Percentiles rank a stretch among this genome's conserved stretches.
These are phyloP conservation scores for Fistularia commersonii DNA, from an alignment of 2,797 vertebrate genomes.

Conservation along the genomic window DNA sequence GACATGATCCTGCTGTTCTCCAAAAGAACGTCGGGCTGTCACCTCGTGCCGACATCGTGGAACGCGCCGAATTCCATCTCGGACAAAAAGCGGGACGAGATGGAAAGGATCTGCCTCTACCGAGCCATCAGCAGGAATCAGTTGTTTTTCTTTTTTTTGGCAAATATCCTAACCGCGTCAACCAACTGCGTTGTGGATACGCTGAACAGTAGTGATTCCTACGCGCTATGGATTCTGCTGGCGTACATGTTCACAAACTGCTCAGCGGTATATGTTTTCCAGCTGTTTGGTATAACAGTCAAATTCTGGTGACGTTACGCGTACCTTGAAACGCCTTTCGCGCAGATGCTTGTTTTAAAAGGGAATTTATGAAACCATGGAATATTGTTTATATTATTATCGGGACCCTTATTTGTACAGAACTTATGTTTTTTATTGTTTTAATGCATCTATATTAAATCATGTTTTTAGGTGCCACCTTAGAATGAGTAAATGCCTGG, in stretches of 20 bases:
- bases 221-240: slow-evolving; percentile 77
- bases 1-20: slow-evolving; percentile 82
- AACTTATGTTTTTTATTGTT: background rate
- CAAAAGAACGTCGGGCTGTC: slow-evolving; percentile 74
- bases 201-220: slow-evolving; percentile 67
- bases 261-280: slow-evolving; percentile 76
- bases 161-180: slow-evolving; percentile 88
- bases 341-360: background rate
- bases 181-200: slow-evolving; percentile 86
- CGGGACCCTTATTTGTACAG: background rate
- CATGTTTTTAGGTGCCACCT: too few relatives aligned
- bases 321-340: background rate
- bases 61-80: slow-evolving; percentile 37
- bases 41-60: slow-evolving; percentile 81
- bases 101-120: slow-evolving; percentile 76
- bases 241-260: slow-evolving; percentile 89
- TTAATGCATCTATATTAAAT: background rate
- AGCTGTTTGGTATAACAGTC: slow-evolving; percentile 78
- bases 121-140: slow-evolving; percentile 89
- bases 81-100: slow-evolving; percentile 23
- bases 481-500: too few relatives aligned
- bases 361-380: background rate
- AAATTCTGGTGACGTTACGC: slow-evolving; percentile 83
- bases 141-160: slow-evolving; percentile 87
- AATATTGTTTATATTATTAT: too few relatives aligned